Base-by-base conservation (phyloP, 2,797 vertebrate species). In the Pitangus sulphuratus region DNA sequence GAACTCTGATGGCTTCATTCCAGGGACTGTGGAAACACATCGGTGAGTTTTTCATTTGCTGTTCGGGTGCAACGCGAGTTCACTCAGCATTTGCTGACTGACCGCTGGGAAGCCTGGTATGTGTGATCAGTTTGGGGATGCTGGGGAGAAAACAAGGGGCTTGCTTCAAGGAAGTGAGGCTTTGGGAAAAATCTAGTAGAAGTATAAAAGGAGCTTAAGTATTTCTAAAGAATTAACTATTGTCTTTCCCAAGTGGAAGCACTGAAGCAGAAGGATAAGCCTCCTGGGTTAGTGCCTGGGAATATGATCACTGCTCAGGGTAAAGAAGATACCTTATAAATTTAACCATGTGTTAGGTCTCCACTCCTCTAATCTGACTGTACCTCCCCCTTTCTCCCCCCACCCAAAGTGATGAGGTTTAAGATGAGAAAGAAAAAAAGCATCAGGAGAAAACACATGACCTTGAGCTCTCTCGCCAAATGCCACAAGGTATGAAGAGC, bases 381-480 rank as follows among this genome's bases (percentile, higher is more conserved):
- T 24, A 40, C 12, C 8, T 50, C 50, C 6, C 10, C 8, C 8
- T 9, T 9, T 8, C 8, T 28, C 2, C 3, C 9, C 1, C 3
- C 26, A 40, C 6, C 2, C 0, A 3, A 57, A 83, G n/a, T 2
- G 2, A 24, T 5, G 3, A 35, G 8, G 13, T 77, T 93, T 84
- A 61, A 84, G 24, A 62, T 25, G 31, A 15, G 42, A 71, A 56
- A 33, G 3, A 42, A 66, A 92, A 70, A 64, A 65, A 58, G 22
- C 14, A 35, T 24, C 9, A 19, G 8, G 11, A 71, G 28, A 69
- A 72, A 47, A 74, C 4, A 18, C 8, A 77, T 74, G 40, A 60
- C 31, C 6, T n/a, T 13, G 18, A 83, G 37, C 53, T 87, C 37
- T 57, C 44, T 48, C 26, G 45, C 33, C 53, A 91, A 85, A 71